Conservation (phyloP, 2,113 vertebrate species). For the Siphamia tubifer region DNA sequence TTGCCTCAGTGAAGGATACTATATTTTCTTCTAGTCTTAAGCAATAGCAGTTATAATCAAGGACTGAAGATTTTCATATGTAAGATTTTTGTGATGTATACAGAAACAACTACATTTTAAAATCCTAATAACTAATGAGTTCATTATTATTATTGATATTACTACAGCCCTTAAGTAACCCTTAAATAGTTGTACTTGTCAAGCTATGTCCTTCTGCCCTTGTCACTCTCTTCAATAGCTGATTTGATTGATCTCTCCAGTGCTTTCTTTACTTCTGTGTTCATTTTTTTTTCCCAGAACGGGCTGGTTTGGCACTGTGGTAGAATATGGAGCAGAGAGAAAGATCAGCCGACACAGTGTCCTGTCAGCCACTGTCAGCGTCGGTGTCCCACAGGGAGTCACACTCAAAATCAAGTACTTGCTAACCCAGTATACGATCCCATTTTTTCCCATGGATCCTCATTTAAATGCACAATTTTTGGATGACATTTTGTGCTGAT, state of each 20-base stretch:
- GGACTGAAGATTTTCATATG: no score
- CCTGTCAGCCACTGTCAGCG: slow-evolving; percentile 90
- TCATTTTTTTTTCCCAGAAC: slow-evolving; percentile 77
- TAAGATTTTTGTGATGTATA: no score
- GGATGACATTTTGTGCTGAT: background rate
- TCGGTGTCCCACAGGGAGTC: slow-evolving; percentile 95
- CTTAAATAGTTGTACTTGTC: background rate
- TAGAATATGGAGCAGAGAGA: slow-evolving; percentile 95
- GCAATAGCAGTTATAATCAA: no score
- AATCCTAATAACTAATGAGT: no score
- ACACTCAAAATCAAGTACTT: slow-evolving; percentile 96
- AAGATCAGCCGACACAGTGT: slow-evolving; percentile 96
- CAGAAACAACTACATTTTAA: no score
- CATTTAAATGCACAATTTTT: background rate
- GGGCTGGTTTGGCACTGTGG: slow-evolving; percentile 93
- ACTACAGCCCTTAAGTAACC: no score
- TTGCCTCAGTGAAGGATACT: background rate
- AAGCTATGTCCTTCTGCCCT: background rate
- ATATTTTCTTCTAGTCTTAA: background rate
- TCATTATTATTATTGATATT: no score
- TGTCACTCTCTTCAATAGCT: background rate
- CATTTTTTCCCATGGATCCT: background rate
- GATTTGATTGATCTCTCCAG: background rate
- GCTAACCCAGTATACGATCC: slow-evolving; percentile 6
- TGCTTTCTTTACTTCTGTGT: background rate